These are phyloP conservation scores for Drosophila falleni DNA, from an alignment of 2,888 invertebrate species.

Conservation along the genomic window DNA sequence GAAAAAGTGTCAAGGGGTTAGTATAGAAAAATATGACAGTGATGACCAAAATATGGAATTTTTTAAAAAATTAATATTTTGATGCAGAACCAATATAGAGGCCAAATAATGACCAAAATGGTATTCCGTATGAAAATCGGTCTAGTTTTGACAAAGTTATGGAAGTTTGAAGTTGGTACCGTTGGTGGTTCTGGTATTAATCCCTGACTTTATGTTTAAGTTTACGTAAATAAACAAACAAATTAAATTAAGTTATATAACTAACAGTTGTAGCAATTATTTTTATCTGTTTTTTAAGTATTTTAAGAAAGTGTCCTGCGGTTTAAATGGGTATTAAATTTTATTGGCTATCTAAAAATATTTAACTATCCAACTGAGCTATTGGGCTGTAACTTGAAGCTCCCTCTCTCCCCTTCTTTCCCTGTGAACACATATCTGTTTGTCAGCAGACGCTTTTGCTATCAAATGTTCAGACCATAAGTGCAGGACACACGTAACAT, in stretches of 20 bases:
- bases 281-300: not conserved
- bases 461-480: conserved; percentile 48
- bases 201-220: no score
- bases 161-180: no score
- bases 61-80: no score
- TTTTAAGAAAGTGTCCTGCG: conserved; percentile 14
- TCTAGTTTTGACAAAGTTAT: no score
- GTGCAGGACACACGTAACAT: conserved; percentile 28
- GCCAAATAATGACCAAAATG: no score
- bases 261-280: not conserved
- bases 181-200: no score
- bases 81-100: no score
- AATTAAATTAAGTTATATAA: not conserved
- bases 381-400: not conserved
- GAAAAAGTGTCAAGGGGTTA: no score
- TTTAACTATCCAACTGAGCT: conserved; percentile 22
- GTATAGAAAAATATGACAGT: no score
- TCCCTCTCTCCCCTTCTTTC: no score
- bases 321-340: conserved; percentile 5
- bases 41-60: no score
- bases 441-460: conserved; percentile 17
- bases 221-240: not conserved
- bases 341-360: not conserved
- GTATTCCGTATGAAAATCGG: no score
- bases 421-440: not conserved